Conservation (phyloP, 2,888 invertebrate genomes). For the Eristalis arbustorum region DNA sequence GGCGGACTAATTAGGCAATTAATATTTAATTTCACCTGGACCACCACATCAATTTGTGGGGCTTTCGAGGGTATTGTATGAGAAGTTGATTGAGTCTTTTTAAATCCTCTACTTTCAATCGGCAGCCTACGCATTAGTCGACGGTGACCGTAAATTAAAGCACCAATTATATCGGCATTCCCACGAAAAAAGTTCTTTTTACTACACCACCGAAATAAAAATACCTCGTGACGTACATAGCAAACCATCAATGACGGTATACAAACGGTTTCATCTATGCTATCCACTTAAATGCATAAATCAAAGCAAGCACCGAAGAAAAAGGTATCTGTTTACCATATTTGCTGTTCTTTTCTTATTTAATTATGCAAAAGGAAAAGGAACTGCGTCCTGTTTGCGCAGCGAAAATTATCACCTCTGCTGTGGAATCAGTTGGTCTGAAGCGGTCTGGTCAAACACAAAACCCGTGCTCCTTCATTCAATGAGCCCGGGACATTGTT, state of each 20-base stretch:
- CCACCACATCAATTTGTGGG: too few relatives aligned
- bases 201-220: not conserved
- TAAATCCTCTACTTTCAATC: too few relatives aligned
- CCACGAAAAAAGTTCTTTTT: not conserved
- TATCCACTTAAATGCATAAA: not conserved
- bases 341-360: not conserved
- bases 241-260: too few relatives aligned
- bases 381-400: slow-evolving; percentile 1
- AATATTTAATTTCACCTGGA: too few relatives aligned
- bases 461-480: not conserved
- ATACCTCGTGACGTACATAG: not conserved
- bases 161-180: not conserved
- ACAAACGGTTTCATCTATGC: not conserved
- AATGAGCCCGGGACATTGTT: not conserved
- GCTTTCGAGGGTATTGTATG: too few relatives aligned
- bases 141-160: not conserved
- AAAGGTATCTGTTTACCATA: not conserved
- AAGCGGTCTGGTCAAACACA: slow-evolving; percentile 1
- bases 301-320: not conserved
- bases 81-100: too few relatives aligned
- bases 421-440: not conserved
- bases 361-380: not conserved
- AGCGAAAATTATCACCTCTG: slow-evolving; percentile 33
- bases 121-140: too few relatives aligned
- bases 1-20: too few relatives aligned